These are phyloP conservation scores for Dinocampus coccinellae DNA, from an alignment of 2,888 invertebrate species.

Conservation along the genomic window DNA sequence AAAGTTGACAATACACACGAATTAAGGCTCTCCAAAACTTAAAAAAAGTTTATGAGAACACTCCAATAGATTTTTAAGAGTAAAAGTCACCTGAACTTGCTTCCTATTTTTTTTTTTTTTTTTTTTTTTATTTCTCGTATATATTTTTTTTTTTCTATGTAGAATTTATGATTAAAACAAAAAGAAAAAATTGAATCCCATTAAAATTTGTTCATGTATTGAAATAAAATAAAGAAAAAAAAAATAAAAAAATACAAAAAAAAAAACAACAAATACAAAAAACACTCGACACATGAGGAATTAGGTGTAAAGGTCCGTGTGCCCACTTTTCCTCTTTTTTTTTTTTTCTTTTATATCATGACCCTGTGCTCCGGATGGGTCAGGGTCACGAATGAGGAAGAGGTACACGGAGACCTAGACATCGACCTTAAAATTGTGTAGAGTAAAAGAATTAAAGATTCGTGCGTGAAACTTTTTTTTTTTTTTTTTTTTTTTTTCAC, in stretches of 20 bases:
- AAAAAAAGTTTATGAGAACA: neutral
- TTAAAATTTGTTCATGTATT: constrained; percentile 9
- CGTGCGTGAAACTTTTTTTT: neutral
- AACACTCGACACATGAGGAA: constrained; percentile 2
- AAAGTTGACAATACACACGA: neutral
- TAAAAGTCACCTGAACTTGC: neutral
- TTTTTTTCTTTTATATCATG: neutral
- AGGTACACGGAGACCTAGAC: neutral
- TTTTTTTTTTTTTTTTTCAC: too few relatives aligned
- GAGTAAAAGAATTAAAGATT: neutral
- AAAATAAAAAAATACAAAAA: constrained; percentile 2
- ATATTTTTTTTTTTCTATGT: constrained; percentile 18
- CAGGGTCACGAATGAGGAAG: neutral
- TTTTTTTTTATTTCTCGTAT: constrained; percentile 2
- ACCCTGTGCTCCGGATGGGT: neutral
- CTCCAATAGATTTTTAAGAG: neutral
- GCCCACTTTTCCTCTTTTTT: constrained; percentile 33
- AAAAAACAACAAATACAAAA: constrained; percentile 6
- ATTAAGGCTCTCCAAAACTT: neutral
- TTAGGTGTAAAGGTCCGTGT: constrained; percentile 24
- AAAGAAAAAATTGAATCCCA: neutral
- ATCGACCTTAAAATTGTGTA: neutral
- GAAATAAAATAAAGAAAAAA: neutral
- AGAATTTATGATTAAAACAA: constrained; percentile 8
- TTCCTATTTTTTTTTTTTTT: neutral